Evolutionary conservation across 2,113 vertebrate species (phyloP).

Genomic region (Leucopsar rothschildi): DNA sequence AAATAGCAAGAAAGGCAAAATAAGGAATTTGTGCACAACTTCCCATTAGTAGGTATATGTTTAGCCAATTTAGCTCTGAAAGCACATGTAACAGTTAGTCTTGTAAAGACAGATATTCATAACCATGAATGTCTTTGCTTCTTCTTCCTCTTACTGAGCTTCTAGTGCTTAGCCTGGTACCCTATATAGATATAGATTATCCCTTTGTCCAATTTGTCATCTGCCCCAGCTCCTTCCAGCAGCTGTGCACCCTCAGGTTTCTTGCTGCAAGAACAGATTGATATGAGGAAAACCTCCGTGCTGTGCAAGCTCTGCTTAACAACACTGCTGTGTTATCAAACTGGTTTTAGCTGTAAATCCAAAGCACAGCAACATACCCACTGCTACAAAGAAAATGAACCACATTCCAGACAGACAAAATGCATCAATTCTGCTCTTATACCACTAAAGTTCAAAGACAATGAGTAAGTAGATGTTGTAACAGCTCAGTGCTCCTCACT

Average conservation of each 20-base stretch:
- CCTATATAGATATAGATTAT: background rate
- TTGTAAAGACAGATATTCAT: background rate
- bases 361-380: background rate
- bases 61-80: background rate
- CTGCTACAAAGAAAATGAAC: background rate
- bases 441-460: background rate
- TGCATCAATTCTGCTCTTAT: background rate
- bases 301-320: background rate
- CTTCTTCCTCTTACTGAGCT: background rate
- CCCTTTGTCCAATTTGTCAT: background rate
- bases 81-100: fast-evolving
- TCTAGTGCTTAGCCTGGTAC: background rate
- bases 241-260: background rate
- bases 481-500: background rate
- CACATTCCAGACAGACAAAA: background rate
- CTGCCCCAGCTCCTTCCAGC: background rate
- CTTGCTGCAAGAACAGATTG: background rate
- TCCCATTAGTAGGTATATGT: background rate
- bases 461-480: background rate
- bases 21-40: background rate
- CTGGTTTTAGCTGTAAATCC: background rate
- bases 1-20: background rate
- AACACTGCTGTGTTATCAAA: background rate
- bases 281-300: background rate
- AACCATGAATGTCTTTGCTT: background rate